A percentile compares a stretch with the other conserved stretches of the same genome.
These are phyloP conservation scores for Hypotaenidia philippensis DNA, from an alignment of 2,797 vertebrate genomes.

Conservation along the genomic window DNA sequence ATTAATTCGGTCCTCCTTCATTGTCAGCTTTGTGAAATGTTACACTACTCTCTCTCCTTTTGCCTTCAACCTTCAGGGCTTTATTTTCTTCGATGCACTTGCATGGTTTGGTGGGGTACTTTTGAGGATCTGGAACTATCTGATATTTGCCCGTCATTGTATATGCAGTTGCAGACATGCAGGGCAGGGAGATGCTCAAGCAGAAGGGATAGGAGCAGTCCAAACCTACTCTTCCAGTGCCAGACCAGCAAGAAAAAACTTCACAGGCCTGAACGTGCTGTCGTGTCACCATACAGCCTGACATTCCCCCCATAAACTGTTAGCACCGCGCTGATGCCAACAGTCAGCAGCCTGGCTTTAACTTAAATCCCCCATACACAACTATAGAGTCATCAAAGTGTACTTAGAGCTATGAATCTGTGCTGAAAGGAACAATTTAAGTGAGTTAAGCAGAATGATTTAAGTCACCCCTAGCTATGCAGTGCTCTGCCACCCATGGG, in stretches of 20 bases:
- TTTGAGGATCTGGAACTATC: neutral
- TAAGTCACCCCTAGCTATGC: conserved; percentile 44
- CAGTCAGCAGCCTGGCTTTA: neutral
- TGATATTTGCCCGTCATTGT: neutral
- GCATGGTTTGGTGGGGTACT: neutral
- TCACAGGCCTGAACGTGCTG: fast-evolving
- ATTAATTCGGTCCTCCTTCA: neutral
- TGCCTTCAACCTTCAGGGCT: neutral
- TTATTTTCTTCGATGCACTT: neutral
- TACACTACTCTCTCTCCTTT: neutral
- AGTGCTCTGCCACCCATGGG: conserved; percentile 33
- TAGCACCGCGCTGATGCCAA: fast-evolving
- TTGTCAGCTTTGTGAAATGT: conserved; percentile 1
- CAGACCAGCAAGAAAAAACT: neutral
- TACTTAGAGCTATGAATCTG: neutral
- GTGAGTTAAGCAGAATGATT: conserved; percentile 9
- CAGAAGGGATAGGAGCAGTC: neutral
- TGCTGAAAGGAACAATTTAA: conserved; percentile 28
- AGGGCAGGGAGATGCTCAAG: neutral
- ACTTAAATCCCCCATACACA: neutral
- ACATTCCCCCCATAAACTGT: neutral
- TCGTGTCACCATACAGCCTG: fast-evolving
- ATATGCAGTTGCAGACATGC: neutral
- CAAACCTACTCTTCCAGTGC: neutral
- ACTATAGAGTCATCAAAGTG: neutral